A percentile compares a stretch with the other conserved stretches of the same genome.
Evolutionary conservation across 2,797 vertebrate genomes (phyloP).

Genomic region (Tolypeutes matacus): DNA sequence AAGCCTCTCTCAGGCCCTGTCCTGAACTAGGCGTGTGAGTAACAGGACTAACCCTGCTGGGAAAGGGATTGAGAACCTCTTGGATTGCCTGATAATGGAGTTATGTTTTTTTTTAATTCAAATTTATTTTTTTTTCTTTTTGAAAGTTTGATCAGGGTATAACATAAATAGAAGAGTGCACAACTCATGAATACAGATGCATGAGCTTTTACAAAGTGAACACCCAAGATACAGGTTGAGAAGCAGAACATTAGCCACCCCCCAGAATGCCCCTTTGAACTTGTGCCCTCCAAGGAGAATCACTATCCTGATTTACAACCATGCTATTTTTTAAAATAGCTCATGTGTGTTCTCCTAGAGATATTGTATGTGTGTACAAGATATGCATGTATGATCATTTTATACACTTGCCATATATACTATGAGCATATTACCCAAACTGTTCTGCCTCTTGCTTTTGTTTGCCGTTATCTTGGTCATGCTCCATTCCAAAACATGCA

Average conservation of each 20-base stretch:
- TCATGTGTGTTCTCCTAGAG: not conserved
- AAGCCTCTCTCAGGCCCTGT: constrained; percentile 50
- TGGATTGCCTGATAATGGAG: not conserved
- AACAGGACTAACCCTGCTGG: constrained; percentile 49
- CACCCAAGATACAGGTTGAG: not conserved
- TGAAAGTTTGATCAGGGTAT: not conserved
- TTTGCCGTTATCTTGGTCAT: not conserved
- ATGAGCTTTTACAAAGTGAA: not conserved
- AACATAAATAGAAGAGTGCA: not conserved
- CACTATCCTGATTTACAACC: not conserved
- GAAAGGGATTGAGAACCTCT: not conserved
- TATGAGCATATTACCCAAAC: not conserved
- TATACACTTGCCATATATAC: not conserved
- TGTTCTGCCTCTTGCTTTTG: not conserved
- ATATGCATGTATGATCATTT: not conserved
- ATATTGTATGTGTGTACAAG: not conserved
- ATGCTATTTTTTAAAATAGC: not conserved
- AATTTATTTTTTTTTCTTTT: not conserved
- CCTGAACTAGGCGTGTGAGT: not conserved
- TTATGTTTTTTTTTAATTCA: not conserved
- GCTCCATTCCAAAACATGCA: not conserved
- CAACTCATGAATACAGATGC: not conserved
- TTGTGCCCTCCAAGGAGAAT: not conserved
- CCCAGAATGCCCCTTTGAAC: too few species aligned
- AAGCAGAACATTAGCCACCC: not conserved